Evolutionary conservation across 2,888 invertebrate species (phyloP).

Genomic region (Eremobia ochroleuca): DNA sequence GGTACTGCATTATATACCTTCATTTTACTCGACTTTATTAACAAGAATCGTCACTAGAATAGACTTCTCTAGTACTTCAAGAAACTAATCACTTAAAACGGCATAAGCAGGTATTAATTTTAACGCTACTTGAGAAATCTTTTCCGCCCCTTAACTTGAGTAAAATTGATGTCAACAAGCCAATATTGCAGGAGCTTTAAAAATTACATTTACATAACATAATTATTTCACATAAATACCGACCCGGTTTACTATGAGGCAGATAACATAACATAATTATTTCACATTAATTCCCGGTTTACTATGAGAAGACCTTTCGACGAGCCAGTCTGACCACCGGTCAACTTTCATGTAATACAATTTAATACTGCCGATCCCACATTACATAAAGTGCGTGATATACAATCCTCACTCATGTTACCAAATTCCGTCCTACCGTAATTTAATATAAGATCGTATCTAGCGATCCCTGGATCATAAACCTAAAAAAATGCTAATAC

Average conservation of each 20-base stretch:
- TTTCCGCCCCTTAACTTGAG: constrained; percentile 5
- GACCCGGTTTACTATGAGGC: not conserved
- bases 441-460: constrained; percentile 15
- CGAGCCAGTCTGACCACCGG: not conserved
- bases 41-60: not conserved
- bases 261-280: constrained; percentile 36
- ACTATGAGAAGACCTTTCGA: not conserved
- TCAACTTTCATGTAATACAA: not conserved
- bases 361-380: not conserved
- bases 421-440: constrained; percentile 2
- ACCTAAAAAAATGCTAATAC: constrained; percentile 19
- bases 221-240: constrained; percentile 37
- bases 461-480: constrained; percentile 36
- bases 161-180: constrained; percentile 14
- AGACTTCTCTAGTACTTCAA: not conserved
- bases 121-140: not conserved
- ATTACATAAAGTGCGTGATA: not conserved
- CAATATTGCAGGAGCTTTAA: constrained; percentile 27
- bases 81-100: not conserved
- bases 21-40: not conserved
- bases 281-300: constrained; percentile 22
- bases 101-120: not conserved
- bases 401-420: not conserved
- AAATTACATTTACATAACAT: constrained; percentile 38
- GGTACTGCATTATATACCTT: too few species aligned